Percentiles rank a stretch among this genome's conserved stretches.
These are phyloP conservation scores for Matsumurasca onukii DNA, from an alignment of 1,140 invertebrate genomes.

Conservation along the genomic window DNA sequence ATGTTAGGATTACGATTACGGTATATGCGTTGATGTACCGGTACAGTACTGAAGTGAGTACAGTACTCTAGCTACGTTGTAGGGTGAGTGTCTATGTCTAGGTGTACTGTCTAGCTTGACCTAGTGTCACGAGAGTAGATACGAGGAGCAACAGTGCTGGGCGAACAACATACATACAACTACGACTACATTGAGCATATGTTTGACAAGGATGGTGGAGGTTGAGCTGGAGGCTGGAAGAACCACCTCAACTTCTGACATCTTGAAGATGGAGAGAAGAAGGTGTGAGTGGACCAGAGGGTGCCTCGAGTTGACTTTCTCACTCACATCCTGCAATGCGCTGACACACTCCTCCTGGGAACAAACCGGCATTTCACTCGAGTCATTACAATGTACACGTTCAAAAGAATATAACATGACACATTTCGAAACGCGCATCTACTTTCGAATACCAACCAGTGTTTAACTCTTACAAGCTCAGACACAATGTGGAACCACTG, in stretches of 20 bases:
- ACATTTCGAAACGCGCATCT: too few species aligned
- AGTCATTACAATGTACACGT: too few species aligned
- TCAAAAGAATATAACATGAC: too few species aligned
- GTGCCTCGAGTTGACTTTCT: slow-evolving; percentile 80
- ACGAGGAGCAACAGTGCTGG: not conserved
- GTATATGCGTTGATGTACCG: slow-evolving; percentile 24
- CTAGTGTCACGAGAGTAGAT: slow-evolving; percentile 12
- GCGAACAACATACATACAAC: slow-evolving; percentile 22
- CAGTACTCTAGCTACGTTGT: too few species aligned
- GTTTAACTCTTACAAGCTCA: too few species aligned
- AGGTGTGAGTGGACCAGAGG: slow-evolving; percentile 82
- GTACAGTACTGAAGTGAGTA: slow-evolving; percentile 4
- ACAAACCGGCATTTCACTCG: slow-evolving; percentile 18
- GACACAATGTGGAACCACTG: too few species aligned
- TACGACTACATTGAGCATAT: slow-evolving; percentile 34
- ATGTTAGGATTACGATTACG: not conserved
- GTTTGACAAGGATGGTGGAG: slow-evolving; percentile 24
- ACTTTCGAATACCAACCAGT: too few species aligned
- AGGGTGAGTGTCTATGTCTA: too few species aligned
- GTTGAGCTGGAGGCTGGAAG: slow-evolving; percentile 43
- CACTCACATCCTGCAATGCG: slow-evolving; percentile 74
- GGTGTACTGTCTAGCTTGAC: not conserved
- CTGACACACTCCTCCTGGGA: slow-evolving; percentile 81
- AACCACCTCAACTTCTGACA: slow-evolving; percentile 84
- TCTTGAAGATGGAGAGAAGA: slow-evolving; percentile 85